phyloP scores from a whole-genome alignment of 2,888 invertebrate species.

The Rhimphoctona megacephalus region DNA sequence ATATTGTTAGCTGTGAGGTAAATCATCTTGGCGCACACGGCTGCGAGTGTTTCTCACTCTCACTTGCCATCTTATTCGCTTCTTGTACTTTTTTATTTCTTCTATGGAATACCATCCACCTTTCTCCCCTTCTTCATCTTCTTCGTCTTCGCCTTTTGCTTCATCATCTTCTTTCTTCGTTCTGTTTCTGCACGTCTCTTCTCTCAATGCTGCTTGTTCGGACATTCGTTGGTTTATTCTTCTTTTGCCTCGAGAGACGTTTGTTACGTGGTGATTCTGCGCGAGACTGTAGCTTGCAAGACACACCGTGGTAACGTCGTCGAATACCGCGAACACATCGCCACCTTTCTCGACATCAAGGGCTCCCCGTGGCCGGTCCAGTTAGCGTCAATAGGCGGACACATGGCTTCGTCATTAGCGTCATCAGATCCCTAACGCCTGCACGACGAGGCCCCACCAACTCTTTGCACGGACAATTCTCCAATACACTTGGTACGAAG shows the following conservation, averaged over 20 bases:
- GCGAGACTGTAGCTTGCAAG: slow-evolving; percentile 13
- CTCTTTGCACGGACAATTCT: not conserved
- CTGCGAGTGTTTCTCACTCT: slow-evolving; percentile 73
- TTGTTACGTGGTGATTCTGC: slow-evolving; percentile 62
- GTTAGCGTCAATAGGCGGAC: slow-evolving; percentile 79
- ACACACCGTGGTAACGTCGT: slow-evolving; percentile 34
- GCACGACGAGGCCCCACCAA: slow-evolving; percentile 65
- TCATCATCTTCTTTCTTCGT: slow-evolving; percentile 70
- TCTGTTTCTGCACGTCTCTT: slow-evolving; percentile 62
- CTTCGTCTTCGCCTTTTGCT: slow-evolving; percentile 68
- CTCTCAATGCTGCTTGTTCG: slow-evolving; percentile 28
- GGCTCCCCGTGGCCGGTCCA: slow-evolving; percentile 72
- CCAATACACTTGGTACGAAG: not conserved
- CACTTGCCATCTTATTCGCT: slow-evolving; percentile 70
- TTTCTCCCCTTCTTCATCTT: slow-evolving; percentile 68
- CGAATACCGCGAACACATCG: slow-evolving; percentile 67
- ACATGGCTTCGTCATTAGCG: slow-evolving; percentile 80
- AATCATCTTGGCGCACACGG: slow-evolving; percentile 80
- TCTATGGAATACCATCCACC: slow-evolving; percentile 37
- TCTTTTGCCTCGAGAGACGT: slow-evolving; percentile 66
- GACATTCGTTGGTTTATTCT: slow-evolving; percentile 45
- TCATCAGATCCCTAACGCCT: slow-evolving; percentile 79
- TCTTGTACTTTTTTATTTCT: slow-evolving; percentile 34
- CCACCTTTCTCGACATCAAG: slow-evolving; percentile 54
- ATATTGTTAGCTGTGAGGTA: slow-evolving; percentile 84